phyloP scores from a whole-genome alignment of 2,797 vertebrate species.

The Sebastes aleutianus region DNA sequence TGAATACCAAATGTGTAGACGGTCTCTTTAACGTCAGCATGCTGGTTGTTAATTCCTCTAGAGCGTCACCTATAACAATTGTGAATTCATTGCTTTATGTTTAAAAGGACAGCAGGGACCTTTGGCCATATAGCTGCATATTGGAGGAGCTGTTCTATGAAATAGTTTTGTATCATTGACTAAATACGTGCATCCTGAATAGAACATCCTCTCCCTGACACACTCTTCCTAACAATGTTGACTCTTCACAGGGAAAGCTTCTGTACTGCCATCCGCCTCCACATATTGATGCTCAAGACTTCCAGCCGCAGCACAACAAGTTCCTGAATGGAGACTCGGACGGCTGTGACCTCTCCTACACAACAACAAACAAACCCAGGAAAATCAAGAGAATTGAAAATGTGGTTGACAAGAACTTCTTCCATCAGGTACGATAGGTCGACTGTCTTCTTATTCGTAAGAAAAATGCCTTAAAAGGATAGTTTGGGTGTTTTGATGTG shows the following conservation, averaged over 20 bases:
- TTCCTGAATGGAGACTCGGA: constrained; percentile 55
- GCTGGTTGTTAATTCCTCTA: not conserved
- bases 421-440: constrained; percentile 88
- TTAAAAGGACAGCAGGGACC: not conserved
- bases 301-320: constrained; percentile 87
- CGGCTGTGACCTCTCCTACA: constrained; percentile 8
- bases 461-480: not conserved
- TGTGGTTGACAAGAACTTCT: constrained; percentile 93
- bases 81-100: not conserved
- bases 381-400: constrained; percentile 91
- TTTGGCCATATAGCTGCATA: not conserved
- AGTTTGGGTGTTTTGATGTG: too few relatives aligned
- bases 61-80: not conserved
- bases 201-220: not conserved
- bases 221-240: not conserved
- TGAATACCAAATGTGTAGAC: not conserved
- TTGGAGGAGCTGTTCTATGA: not conserved
- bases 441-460: not conserved
- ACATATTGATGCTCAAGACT: constrained; percentile 81
- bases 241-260: constrained; percentile 89
- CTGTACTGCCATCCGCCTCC: constrained; percentile 94
- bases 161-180: not conserved
- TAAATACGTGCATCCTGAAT: not conserved
- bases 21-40: not conserved
- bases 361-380: constrained; percentile 40